These are phyloP conservation scores for Gallinago stenura DNA, from an alignment of 2,797 vertebrate genomes.

Conservation along the genomic window DNA sequence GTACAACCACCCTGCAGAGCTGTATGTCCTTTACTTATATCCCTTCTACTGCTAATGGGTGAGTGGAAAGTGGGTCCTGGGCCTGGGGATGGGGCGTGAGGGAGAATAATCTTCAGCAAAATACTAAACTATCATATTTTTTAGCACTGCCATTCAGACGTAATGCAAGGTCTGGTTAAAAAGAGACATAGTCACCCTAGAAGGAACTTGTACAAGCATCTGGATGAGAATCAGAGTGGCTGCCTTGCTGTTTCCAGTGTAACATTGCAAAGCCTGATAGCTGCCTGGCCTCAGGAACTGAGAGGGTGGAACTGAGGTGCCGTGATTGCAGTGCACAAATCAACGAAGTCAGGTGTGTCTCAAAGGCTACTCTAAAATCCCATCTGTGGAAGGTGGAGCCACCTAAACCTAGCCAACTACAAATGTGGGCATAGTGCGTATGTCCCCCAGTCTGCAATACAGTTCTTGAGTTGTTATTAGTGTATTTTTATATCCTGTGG, in stretches of 20 bases:
- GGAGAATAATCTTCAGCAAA: background rate
- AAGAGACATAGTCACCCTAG: background rate
- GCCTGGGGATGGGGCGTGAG: background rate
- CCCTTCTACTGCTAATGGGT: background rate
- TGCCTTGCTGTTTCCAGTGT: background rate
- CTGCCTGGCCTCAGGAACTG: background rate
- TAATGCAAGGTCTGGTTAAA: background rate
- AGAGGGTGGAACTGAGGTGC: background rate
- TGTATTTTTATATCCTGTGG: background rate
- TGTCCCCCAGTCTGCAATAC: background rate
- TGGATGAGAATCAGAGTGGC: accelerated
- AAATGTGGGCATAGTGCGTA: background rate
- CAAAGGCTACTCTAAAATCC: background rate
- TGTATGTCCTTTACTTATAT: background rate
- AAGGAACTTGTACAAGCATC: background rate
- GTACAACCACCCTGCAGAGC: background rate
- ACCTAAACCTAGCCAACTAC: background rate
- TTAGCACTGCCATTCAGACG: background rate
- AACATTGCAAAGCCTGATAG: background rate
- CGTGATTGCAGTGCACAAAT: background rate
- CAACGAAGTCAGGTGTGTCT: background rate
- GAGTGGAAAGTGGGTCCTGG: background rate
- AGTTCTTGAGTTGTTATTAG: background rate
- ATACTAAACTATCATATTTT: background rate
- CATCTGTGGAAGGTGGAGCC: background rate